A percentile compares a stretch with the other conserved stretches of the same genome.
Evolutionary conservation across 2,113 vertebrate species (phyloP).

Genomic region (Pitta sordida): DNA sequence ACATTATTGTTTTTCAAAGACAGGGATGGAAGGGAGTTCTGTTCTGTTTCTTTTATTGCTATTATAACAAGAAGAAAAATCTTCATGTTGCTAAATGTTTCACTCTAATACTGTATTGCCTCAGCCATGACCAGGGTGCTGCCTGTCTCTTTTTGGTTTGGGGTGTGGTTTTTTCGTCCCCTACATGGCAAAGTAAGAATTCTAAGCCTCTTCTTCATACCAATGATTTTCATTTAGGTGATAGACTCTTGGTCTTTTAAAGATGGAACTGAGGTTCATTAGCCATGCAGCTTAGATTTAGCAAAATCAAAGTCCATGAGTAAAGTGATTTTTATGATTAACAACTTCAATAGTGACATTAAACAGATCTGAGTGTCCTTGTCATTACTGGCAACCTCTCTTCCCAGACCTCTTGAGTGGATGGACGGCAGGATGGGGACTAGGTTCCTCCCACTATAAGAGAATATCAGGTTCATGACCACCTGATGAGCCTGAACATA

Average conservation of each 20-base stretch:
- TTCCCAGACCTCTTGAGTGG: neutral
- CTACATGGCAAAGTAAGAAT: neutral
- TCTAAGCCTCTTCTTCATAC: neutral
- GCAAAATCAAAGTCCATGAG: neutral
- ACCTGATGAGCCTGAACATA: neutral
- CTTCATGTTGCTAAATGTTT: neutral
- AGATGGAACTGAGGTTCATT: neutral
- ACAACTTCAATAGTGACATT: neutral
- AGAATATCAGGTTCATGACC: neutral
- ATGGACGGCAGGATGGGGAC: neutral
- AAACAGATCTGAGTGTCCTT: neutral
- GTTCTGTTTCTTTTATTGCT: neutral
- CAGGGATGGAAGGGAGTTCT: neutral
- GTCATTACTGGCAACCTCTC: neutral
- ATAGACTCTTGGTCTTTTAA: neutral
- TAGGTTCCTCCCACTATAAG: neutral
- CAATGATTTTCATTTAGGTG: neutral
- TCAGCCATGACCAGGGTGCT: neutral
- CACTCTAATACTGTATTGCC: neutral
- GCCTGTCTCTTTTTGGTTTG: neutral
- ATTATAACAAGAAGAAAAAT: neutral
- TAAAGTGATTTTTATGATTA: neutral
- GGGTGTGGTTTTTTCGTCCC: neutral
- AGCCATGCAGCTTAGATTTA: neutral
- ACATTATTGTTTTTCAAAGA: neutral